These are phyloP conservation scores for Tachysurus fulvidraco DNA, from an alignment of 2,113 vertebrate genomes.

Conservation along the genomic window DNA sequence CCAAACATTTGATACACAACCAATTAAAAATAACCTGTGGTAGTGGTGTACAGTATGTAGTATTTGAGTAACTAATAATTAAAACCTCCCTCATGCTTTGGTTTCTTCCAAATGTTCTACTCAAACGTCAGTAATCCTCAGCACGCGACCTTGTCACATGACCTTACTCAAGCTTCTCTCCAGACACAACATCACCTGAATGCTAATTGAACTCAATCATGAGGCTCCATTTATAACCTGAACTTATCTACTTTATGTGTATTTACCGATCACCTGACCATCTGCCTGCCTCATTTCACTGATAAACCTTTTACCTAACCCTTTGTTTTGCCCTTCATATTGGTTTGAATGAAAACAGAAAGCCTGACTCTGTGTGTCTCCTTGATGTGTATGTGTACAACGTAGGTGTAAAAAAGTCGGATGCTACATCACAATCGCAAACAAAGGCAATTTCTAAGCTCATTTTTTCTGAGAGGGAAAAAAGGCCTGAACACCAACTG, in stretches of 20 bases:
- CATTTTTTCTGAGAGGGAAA: not conserved
- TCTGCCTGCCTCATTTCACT: not conserved
- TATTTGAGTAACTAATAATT: not conserved
- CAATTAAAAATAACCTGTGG: too few relatives aligned
- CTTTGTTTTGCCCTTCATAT: not conserved
- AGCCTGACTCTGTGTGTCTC: not conserved
- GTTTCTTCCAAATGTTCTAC: not conserved
- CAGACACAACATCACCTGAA: not conserved
- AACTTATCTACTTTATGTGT: not conserved
- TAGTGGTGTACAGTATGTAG: too few relatives aligned
- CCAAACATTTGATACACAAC: too few relatives aligned
- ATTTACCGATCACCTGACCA: not conserved
- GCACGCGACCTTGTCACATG: not conserved
- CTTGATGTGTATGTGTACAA: not conserved
- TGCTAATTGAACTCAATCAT: not conserved
- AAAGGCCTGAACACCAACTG: not conserved
- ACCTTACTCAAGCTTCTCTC: not conserved
- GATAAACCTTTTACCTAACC: not conserved
- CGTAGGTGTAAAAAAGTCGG: not conserved
- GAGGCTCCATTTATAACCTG: too few relatives aligned
- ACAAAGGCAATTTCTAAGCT: not conserved
- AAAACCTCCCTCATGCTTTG: not conserved
- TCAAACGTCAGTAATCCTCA: not conserved
- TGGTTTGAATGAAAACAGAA: not conserved
- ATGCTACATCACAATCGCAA: not conserved